These are phyloP conservation scores for Oenanthe oenanthe DNA, from an alignment of 2,113 vertebrate genomes.

Conservation along the genomic window DNA sequence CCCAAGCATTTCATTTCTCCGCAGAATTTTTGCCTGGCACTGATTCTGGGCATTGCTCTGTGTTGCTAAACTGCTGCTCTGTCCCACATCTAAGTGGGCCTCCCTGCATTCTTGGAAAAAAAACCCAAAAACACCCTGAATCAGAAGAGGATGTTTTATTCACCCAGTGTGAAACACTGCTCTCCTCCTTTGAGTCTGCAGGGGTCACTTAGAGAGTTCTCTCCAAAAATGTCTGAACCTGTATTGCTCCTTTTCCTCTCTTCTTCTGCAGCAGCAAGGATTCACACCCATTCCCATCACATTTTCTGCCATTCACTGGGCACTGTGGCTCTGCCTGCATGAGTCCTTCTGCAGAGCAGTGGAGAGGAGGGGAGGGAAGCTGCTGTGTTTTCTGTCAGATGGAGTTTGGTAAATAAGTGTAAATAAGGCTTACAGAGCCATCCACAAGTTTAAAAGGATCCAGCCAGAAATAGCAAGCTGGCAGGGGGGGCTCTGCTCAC, in stretches of 20 bases:
- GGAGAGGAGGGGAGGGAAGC: neutral
- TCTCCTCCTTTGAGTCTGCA: neutral
- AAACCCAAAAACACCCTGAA: neutral
- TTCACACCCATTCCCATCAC: slow-evolving; percentile 55
- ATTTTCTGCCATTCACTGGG: slow-evolving; percentile 44
- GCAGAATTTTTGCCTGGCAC: neutral
- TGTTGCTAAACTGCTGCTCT: neutral
- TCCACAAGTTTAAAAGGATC: slow-evolving; percentile 47
- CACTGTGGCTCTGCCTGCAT: neutral
- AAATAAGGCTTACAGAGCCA: slow-evolving; percentile 32
- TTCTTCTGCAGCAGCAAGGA: neutral
- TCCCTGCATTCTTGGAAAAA: neutral
- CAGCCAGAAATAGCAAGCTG: slow-evolving; percentile 45
- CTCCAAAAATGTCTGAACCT: neutral
- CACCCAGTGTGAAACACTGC: neutral
- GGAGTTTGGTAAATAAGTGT: slow-evolving; percentile 60
- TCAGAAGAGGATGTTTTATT: neutral
- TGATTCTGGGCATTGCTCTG: neutral
- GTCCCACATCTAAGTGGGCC: neutral
- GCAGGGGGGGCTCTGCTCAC: neutral
- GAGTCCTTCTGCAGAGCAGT: neutral
- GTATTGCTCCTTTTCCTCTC: neutral
- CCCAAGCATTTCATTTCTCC: neutral
- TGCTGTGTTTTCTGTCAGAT: slow-evolving; percentile 53
- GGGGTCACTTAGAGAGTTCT: neutral